A percentile compares a stretch with the other conserved stretches of the same genome.
These are phyloP conservation scores for Silurus lanzhouensis DNA, from an alignment of 2,797 vertebrate species.

Conservation along the genomic window DNA sequence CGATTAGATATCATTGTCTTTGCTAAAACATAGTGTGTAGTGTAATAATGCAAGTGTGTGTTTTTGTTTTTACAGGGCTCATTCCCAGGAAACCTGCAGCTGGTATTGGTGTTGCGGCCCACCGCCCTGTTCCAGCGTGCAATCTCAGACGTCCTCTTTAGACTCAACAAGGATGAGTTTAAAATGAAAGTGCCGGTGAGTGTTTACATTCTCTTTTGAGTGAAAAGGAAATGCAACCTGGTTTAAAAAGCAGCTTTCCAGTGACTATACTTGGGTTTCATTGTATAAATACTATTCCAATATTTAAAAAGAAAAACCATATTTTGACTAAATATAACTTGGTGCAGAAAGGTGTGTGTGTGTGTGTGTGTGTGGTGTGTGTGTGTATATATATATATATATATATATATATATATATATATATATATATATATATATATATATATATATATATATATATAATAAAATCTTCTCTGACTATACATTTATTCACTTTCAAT, in stretches of 20 bases:
- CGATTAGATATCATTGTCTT: background rate
- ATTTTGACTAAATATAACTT: background rate
- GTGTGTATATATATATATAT: no score
- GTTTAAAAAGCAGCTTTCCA: background rate
- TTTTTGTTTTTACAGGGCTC: slow-evolving; percentile 77
- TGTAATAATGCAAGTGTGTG: background rate
- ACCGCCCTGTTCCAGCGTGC: slow-evolving; percentile 87
- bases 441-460: no score
- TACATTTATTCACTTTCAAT: no score
- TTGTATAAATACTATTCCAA: background rate
- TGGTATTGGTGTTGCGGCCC: slow-evolving; percentile 91
- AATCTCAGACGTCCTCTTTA: slow-evolving; percentile 90
- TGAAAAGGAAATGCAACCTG: background rate
- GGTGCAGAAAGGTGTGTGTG: background rate
- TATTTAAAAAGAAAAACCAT: background rate
- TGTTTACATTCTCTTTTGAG: background rate
- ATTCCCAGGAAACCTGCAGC: slow-evolving; percentile 94
- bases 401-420: no score
- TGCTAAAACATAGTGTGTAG: background rate
- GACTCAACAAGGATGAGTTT: slow-evolving; percentile 95
- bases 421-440: no score
- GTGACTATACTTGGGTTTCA: background rate
- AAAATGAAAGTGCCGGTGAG: slow-evolving; percentile 95
- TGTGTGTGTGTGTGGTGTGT: no score
- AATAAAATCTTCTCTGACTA: no score